phyloP scores from a whole-genome alignment of 2,113 vertebrate species.

The Heloderma charlesbogerti region DNA sequence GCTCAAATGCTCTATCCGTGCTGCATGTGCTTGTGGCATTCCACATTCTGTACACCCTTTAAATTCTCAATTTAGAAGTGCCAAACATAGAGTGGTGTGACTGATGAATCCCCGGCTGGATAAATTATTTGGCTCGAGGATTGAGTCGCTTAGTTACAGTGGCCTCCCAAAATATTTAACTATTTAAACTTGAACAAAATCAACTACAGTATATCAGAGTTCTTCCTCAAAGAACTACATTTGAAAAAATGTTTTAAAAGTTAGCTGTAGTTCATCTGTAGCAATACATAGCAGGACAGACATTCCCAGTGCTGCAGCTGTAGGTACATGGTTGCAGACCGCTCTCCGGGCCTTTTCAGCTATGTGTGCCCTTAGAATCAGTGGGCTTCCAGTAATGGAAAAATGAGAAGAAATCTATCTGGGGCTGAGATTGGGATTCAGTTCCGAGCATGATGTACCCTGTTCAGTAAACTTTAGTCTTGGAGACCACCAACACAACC shows the following conservation, averaged over 20 bases:
- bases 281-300: neutral
- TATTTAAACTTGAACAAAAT: neutral
- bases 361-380: neutral
- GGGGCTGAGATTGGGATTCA: neutral
- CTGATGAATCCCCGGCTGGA: conserved; percentile 2
- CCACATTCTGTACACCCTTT: conserved; percentile 6
- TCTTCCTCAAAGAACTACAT: neutral
- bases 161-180: neutral
- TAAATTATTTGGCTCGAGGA: neutral
- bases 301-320: neutral
- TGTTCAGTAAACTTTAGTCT: neutral
- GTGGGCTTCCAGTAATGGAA: neutral
- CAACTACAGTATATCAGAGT: neutral
- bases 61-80: conserved; percentile 30
- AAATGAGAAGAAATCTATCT: neutral
- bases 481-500: too few species aligned
- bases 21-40: neutral
- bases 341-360: neutral
- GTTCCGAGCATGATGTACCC: neutral
- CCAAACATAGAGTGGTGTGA: conserved; percentile 10
- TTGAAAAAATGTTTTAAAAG: neutral
- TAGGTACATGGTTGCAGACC: too few species aligned
- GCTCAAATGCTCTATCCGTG: neutral
- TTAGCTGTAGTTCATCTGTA: neutral
- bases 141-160: neutral